Evolutionary conservation across 2,113 vertebrate genomes (phyloP).

Genomic region (Callopanchax toddi): DNA sequence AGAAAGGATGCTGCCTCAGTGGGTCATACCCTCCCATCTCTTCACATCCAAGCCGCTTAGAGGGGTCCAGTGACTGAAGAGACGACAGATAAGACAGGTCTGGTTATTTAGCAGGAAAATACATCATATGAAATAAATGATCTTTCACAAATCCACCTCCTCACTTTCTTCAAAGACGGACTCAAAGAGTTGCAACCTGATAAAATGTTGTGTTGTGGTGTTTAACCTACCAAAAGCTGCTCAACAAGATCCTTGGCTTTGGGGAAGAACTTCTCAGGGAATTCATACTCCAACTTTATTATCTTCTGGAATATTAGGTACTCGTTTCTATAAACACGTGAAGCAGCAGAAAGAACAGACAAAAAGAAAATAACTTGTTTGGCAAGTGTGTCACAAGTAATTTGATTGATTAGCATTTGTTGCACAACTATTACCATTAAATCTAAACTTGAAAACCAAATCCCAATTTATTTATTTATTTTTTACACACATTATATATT

Average conservation of each 20-base stretch:
- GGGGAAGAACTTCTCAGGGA: slow-evolving; percentile 99
- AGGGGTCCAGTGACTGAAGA: slow-evolving; percentile 90
- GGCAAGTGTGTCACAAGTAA: slow-evolving; percentile 4
- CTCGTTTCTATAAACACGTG: slow-evolving; percentile 86
- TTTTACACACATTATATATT: too few species aligned
- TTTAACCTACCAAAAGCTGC: slow-evolving; percentile 89
- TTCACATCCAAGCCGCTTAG: slow-evolving; percentile 94
- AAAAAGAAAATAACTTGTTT: background rate
- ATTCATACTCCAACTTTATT: slow-evolving; percentile 99
- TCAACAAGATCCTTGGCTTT: slow-evolving; percentile 98
- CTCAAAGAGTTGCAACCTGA: too few species aligned
- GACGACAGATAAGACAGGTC: background rate
- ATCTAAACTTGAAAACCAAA: background rate
- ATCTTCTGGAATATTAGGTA: slow-evolving; percentile 99
- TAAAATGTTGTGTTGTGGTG: background rate
- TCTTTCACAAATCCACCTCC: too few species aligned
- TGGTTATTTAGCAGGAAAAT: too few species aligned
- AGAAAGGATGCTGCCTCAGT: slow-evolving; percentile 92
- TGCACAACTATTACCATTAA: background rate
- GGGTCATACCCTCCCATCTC: slow-evolving; percentile 93
- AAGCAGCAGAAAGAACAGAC: background rate
- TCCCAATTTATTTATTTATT: too few species aligned
- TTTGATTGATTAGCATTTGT: background rate
- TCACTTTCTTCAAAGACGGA: too few species aligned
- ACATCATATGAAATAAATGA: too few species aligned